phyloP scores from a whole-genome alignment of 2,888 invertebrate genomes.

The Frankliniella intonsa region DNA sequence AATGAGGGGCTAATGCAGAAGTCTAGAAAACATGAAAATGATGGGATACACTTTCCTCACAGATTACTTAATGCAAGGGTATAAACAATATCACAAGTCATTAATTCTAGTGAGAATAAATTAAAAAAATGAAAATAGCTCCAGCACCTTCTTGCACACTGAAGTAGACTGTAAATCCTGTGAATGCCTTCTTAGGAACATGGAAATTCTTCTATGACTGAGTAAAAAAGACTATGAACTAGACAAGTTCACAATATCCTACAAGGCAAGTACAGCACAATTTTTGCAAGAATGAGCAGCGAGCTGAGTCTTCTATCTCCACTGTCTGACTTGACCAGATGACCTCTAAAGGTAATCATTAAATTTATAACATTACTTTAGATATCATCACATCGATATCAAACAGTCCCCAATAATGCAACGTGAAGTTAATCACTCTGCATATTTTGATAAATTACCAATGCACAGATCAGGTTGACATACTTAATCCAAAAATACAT shows the following conservation, averaged over 20 bases:
- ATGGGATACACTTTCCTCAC: neutral
- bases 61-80: neutral
- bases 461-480: neutral
- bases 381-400: slow-evolving; percentile 9
- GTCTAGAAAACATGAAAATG: too few relatives aligned
- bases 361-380: neutral
- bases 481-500: neutral
- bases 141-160: neutral
- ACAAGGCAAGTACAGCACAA: neutral
- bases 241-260: neutral
- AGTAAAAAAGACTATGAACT: neutral
- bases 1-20: too few relatives aligned
- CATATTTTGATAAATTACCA: neutral
- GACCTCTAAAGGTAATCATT: neutral
- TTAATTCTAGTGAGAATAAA: slow-evolving; percentile 1
- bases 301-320: slow-evolving; percentile 13
- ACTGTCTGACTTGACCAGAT: neutral
- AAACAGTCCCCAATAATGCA: neutral
- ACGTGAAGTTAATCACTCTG: slow-evolving; percentile 9
- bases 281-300: neutral
- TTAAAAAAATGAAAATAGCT: slow-evolving; percentile 6
- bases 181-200: neutral
- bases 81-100: slow-evolving; percentile 17
- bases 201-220: neutral
- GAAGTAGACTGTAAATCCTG: neutral